Base-by-base conservation (phyloP, 2,888 invertebrate genomes). In the Liopterus haemorrhoidalis region DNA sequence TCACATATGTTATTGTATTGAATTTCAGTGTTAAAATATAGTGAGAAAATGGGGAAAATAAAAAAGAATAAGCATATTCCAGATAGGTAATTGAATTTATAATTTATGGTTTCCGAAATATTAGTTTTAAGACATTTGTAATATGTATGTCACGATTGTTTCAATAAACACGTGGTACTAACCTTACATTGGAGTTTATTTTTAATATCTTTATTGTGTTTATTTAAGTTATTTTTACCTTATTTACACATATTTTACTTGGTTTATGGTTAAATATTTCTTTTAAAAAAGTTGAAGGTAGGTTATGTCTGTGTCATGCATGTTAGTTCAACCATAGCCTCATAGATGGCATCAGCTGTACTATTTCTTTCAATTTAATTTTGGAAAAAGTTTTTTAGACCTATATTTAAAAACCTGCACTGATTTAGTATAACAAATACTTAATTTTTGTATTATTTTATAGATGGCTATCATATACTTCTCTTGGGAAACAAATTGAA, bases 391-490 rank as follows among this genome's bases (percentile, higher is more conserved):
- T 5, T 39, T 36, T 39, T 20, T 14, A 11, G 18, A 21, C 30
- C 15, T 5, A 35, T 36, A 43, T 43, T 36, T 37, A 36, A 37
- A n/a, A n/a, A n/a, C n/a, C n/a, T n/a, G n/a, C n/a, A n/a, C n/a
- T n/a, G n/a, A n/a, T n/a, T n/a, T n/a, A n/a, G n/a, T n/a, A n/a
- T n/a, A n/a, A n/a, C n/a, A n/a, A n/a, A n/a, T 35, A 39, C 5
- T 12, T 42, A 16, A 28, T n/a, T 15, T 22, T 32, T 45, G 31
- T 32, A 40, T 14, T n/a, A n/a, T 51, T 22, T 73, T 74, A 38
- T 66, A 82, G 82, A 60, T 82, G 82, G 82, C 61, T 73, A 55
- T 67, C 73, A 5, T 81, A 81, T 61, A 71, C 70, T 55, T 66
- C 78, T 8, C 70, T 76, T 59, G 86, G 86, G 20, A 67, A 71